Evolutionary conservation across 1,140 invertebrate genomes (phyloP).

Genomic region (Cotesia chilonis): DNA sequence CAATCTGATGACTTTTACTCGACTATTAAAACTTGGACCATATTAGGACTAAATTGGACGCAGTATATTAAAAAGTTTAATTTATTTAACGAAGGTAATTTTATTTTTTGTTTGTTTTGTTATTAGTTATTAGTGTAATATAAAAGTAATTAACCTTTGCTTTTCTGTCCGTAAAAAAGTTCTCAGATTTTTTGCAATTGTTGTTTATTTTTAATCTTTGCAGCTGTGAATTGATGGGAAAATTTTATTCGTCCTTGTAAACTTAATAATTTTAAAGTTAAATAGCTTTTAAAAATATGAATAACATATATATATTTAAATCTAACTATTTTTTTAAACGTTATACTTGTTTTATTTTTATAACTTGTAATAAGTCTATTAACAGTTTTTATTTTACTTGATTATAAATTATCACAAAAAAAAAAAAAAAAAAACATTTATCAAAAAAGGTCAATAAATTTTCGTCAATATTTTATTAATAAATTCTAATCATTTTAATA

Average conservation of each 20-base stretch:
- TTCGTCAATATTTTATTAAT: too few relatives aligned
- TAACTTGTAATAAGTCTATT: neutral
- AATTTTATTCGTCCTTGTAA: too few relatives aligned
- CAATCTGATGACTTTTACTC: conserved; percentile 51
- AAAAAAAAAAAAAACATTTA: too few relatives aligned
- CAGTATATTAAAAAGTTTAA: conserved; percentile 48
- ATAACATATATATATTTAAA: too few relatives aligned
- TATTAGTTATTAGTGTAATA: neutral
- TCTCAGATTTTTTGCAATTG: too few relatives aligned
- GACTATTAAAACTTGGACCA: conserved; percentile 49
- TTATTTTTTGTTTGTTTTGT: conserved; percentile 11
- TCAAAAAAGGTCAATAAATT: too few relatives aligned
- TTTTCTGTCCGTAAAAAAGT: neutral
- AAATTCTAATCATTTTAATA: too few relatives aligned
- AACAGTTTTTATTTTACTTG: neutral
- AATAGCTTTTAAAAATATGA: too few relatives aligned
- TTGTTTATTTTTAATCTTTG: too few relatives aligned
- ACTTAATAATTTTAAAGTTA: too few relatives aligned
- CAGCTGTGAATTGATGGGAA: too few relatives aligned
- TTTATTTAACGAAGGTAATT: conserved; percentile 51
- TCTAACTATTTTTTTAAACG: neutral
- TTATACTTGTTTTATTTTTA: conserved; percentile 17
- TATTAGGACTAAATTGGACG: conserved; percentile 59
- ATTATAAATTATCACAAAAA: too few relatives aligned
- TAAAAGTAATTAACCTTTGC: neutral